These are phyloP conservation scores for Lasioglossum lativentre DNA, from an alignment of 2,888 invertebrate genomes.

Conservation along the genomic window DNA sequence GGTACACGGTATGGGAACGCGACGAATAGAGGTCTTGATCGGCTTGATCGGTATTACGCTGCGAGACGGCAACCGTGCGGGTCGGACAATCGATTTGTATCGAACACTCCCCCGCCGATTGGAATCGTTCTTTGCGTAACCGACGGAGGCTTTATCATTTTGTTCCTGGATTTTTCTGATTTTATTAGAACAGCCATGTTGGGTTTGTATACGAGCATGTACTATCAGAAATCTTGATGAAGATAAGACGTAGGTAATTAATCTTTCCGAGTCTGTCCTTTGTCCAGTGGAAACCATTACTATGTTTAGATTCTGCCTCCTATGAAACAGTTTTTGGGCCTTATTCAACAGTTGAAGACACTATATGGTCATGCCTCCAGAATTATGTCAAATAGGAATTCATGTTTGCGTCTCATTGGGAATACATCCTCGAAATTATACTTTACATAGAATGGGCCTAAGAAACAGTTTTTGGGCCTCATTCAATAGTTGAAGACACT, in stretches of 20 bases:
- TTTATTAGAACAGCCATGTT: background rate
- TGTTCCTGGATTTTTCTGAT: background rate
- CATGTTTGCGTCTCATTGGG: too few species aligned
- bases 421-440: too few species aligned
- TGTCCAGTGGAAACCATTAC: background rate
- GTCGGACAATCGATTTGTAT: constrained; percentile 11
- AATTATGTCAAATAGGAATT: too few species aligned
- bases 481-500: too few species aligned
- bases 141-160: background rate
- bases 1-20: constrained; percentile 52
- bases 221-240: background rate
- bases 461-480: too few species aligned
- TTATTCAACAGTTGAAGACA: too few species aligned
- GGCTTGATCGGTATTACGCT: constrained; percentile 1
- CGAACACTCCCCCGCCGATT: background rate
- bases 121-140: background rate
- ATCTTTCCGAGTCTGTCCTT: background rate
- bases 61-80: background rate
- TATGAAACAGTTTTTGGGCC: too few species aligned
- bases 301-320: too few species aligned
- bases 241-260: background rate
- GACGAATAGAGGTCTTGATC: constrained; percentile 41
- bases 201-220: background rate
- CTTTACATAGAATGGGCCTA: too few species aligned
- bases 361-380: too few species aligned